Conservation (phyloP, 2,888 invertebrate genomes). For the Bombylius major region DNA sequence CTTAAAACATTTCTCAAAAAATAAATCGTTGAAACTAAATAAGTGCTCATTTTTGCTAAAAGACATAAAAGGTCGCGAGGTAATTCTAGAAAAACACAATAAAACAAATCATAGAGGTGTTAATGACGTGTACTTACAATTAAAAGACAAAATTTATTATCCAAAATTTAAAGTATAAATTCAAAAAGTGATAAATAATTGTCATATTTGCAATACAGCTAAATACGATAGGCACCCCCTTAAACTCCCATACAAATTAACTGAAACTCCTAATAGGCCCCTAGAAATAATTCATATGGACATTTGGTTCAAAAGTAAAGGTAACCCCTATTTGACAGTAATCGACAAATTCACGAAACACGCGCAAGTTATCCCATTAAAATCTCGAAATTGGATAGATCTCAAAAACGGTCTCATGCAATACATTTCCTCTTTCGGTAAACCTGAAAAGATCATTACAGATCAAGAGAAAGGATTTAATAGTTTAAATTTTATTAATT, state of each 20-base stretch:
- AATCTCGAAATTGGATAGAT: conserved; percentile 2
- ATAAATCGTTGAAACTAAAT: no score
- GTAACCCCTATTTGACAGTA: background rate
- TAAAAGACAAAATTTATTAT: conserved; percentile 3
- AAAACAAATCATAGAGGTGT: conserved; percentile 6
- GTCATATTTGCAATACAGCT: conserved; percentile 3
- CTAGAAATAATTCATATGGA: conserved; percentile 5
- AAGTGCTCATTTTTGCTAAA: no score
- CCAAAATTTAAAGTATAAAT: conserved; percentile 4
- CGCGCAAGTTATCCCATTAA: conserved; percentile 1
- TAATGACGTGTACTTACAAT: conserved; percentile 1
- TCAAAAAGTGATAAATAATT: conserved; percentile 6
- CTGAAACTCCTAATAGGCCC: conserved; percentile 3
- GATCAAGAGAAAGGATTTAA: no score
- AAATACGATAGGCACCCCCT: conserved; percentile 8
- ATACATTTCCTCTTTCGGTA: conserved; percentile 8
- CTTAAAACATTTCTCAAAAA: no score
- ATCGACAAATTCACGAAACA: conserved; percentile 9
- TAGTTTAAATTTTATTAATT: no score
- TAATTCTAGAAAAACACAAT: background rate
- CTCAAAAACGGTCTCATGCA: conserved; percentile 5
- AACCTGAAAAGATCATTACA: conserved; percentile 7
- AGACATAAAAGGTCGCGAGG: background rate
- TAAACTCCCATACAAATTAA: conserved; percentile 6
- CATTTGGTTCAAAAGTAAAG: conserved; percentile 3